Conservation (phyloP, 2,797 vertebrate species). For the Molothrus aeneus region DNA sequence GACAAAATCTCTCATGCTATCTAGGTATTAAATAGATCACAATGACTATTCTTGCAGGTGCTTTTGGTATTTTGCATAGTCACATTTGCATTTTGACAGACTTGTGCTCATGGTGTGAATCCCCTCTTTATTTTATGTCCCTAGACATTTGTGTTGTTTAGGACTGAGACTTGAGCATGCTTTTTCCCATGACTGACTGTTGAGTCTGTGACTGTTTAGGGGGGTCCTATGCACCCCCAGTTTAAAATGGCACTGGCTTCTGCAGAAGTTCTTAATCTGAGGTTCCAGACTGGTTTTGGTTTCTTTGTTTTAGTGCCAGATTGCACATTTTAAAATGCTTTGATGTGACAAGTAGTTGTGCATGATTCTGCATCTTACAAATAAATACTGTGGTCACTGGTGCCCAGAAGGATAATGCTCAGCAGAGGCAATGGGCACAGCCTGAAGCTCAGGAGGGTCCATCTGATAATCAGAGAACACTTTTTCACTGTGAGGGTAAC, state of each 20-base stretch:
- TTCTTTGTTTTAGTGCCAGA: not conserved
- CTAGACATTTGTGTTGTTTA: not conserved
- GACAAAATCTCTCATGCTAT: not conserved
- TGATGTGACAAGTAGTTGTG: not conserved
- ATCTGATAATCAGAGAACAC: not conserved
- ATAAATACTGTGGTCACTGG: not conserved
- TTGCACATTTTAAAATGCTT: not conserved
- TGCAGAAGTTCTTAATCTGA: not conserved
- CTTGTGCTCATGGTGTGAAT: slow-evolving; percentile 17
- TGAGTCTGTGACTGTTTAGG: not conserved
- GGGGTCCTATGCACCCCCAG: not conserved
- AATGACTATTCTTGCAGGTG: slow-evolving; percentile 9
- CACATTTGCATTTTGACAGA: slow-evolving; percentile 50
- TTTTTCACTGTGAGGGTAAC: not conserved
- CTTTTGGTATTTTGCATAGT: slow-evolving; percentile 5
- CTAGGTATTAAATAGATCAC: not conserved
- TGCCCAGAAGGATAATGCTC: not conserved
- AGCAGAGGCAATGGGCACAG: not conserved
- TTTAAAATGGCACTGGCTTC: not conserved
- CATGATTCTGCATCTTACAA: not conserved
- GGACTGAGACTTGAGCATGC: not conserved
- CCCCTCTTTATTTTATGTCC: slow-evolving; percentile 3
- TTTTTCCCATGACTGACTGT: not conserved
- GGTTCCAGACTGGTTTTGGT: not conserved
- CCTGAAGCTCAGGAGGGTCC: not conserved